Conservation (phyloP, 2,888 invertebrate genomes). For the Pammene aurita region DNA sequence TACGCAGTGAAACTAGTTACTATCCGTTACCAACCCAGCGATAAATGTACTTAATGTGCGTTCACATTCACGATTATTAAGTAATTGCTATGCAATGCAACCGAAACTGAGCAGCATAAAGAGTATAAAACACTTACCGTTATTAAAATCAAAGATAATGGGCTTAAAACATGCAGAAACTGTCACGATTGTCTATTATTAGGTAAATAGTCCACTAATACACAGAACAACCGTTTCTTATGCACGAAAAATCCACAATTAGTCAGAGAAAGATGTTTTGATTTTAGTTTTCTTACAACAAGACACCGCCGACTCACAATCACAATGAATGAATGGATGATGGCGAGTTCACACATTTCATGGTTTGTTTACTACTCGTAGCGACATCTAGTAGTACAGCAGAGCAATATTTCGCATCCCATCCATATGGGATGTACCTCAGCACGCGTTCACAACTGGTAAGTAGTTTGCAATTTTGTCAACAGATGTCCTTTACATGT, state of each 20-base stretch:
- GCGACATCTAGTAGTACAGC: slow-evolving; percentile 23
- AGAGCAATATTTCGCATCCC: not conserved
- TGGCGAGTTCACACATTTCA: slow-evolving; percentile 31
- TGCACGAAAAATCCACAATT: slow-evolving; percentile 18
- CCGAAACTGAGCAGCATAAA: slow-evolving; percentile 14
- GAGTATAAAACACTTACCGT: slow-evolving; percentile 42
- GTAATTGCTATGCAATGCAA: slow-evolving; percentile 30
- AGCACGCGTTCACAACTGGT: not conserved
- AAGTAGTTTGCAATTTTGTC: not conserved
- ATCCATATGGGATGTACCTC: no score
- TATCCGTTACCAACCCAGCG: slow-evolving; percentile 12
- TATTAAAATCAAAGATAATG: slow-evolving; percentile 26
- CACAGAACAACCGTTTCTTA: slow-evolving; percentile 20
- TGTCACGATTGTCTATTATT: slow-evolving; percentile 21
- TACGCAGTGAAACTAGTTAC: slow-evolving; percentile 3
- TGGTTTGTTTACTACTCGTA: slow-evolving; percentile 38
- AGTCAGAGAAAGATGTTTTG: slow-evolving; percentile 30
- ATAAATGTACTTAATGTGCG: slow-evolving; percentile 22
- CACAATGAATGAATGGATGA: slow-evolving; percentile 39
- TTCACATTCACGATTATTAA: slow-evolving; percentile 28
- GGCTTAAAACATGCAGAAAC: slow-evolving; percentile 20
- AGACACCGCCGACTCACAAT: slow-evolving; percentile 28
- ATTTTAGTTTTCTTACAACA: slow-evolving; percentile 30
- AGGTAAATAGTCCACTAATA: slow-evolving; percentile 13
- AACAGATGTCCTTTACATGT: slow-evolving; percentile 40